phyloP scores from a whole-genome alignment of 2,113 vertebrate genomes.

The Rhineura floridana region DNA sequence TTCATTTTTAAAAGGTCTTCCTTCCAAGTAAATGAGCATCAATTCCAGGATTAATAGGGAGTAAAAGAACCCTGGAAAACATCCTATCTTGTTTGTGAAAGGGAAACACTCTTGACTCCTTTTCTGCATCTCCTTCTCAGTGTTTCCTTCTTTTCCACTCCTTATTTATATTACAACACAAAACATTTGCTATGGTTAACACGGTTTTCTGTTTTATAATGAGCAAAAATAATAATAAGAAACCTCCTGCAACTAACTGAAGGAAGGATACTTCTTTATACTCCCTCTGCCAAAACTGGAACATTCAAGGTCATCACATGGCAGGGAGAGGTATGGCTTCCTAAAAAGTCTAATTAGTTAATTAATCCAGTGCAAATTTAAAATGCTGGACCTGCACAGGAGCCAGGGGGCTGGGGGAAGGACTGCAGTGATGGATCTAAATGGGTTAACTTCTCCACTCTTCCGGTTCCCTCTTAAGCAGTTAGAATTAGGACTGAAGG shows the following conservation, averaged over 20 bases:
- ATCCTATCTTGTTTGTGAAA: too few species aligned
- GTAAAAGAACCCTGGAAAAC: background rate
- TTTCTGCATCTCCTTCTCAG: background rate
- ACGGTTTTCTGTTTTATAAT: background rate
- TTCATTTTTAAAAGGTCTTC: background rate
- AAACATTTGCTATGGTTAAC: background rate
- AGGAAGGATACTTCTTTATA: background rate
- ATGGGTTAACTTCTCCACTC: background rate
- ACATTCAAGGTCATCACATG: background rate
- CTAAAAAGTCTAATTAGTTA: background rate
- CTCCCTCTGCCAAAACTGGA: background rate
- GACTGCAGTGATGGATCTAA: background rate
- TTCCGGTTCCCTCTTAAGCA: background rate
- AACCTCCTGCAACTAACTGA: background rate
- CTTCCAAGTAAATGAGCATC: background rate
- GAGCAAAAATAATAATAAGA: background rate
- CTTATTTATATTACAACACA: background rate
- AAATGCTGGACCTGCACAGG: background rate
- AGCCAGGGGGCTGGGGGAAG: background rate
- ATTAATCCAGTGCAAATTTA: constrained; percentile 1
- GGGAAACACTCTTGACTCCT: background rate
- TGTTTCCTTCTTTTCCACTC: background rate
- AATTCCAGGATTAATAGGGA: background rate
- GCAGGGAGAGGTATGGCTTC: background rate
- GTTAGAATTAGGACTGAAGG: background rate